Conservation (phyloP, 2,797 vertebrate species). For the Tachyglossus aculeatus region DNA sequence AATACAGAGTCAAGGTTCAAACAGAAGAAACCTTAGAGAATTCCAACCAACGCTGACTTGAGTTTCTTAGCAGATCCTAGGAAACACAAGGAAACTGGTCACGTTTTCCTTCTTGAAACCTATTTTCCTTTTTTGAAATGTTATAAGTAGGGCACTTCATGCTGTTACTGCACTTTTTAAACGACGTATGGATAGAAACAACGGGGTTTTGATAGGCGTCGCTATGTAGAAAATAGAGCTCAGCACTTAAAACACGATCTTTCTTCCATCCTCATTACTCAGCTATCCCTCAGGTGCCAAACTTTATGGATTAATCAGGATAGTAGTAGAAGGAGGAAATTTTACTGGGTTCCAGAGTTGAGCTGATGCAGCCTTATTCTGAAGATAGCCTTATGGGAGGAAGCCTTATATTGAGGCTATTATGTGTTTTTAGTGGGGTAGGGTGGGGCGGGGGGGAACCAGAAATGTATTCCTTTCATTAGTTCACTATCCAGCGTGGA, state of each 20-base stretch:
- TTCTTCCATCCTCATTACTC: constrained; percentile 48
- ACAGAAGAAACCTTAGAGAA: constrained; percentile 64
- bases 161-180: constrained; percentile 70
- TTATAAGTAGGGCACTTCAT: constrained; percentile 64
- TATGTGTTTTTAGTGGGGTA: constrained; percentile 25
- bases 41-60: constrained; percentile 52
- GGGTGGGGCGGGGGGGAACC: too few species aligned
- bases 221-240: constrained; percentile 50
- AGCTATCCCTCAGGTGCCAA: constrained; percentile 78
- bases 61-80: constrained; percentile 65
- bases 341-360: constrained; percentile 50
- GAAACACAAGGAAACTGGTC: constrained; percentile 62
- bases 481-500: constrained; percentile 43
- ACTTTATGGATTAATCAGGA: constrained; percentile 65
- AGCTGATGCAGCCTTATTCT: constrained; percentile 72
- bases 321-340: constrained; percentile 56
- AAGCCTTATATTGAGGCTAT: constrained; percentile 48
- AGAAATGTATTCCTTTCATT: constrained; percentile 31
- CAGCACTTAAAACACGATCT: constrained; percentile 55
- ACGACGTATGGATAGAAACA: constrained; percentile 63
- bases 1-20: constrained; percentile 72
- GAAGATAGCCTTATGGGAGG: constrained; percentile 70
- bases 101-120: constrained; percentile 59
- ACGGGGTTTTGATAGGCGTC: constrained; percentile 62
- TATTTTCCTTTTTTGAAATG: constrained; percentile 59